Base-by-base conservation (phyloP, 1,140 invertebrate species). In the Stratiolaelaps scimitus region DNA sequence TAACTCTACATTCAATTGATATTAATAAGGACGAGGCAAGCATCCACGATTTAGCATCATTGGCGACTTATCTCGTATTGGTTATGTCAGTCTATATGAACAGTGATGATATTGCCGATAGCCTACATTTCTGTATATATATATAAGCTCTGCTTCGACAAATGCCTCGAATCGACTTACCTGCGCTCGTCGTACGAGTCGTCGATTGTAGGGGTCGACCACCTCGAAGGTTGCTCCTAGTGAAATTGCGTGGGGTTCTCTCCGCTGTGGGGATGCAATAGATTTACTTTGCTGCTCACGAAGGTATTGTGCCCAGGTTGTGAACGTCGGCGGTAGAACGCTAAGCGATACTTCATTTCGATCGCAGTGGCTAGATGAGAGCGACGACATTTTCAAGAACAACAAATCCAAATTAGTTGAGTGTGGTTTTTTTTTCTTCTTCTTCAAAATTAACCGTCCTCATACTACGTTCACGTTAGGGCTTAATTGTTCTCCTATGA, bases 361-460 rank as follows among this genome's bases (percentile, higher is more conserved):
- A 20, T 48, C 47, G 26, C 47, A 48, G 15, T 48, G 47, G 47
- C 47, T 48, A 15, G 26, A 48, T 48, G 4, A 48, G 47, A 48
- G 15, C 44, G 44, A 45, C n/a, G 44, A 45, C 13, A 45, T 13
- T 45, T 45, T 45, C 13, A 13, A n/a, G 44, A n/a, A n/a, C n/a
- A n/a, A n/a, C n/a, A n/a, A n/a, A n/a, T n/a, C n/a, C n/a, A n/a
- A n/a, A n/a, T n/a, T n/a, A n/a, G n/a, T n/a, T n/a, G n/a, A n/a
- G n/a, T n/a, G n/a, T n/a, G n/a, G n/a, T n/a, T n/a, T n/a, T n/a
- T n/a, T n/a, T n/a, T n/a, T n/a, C n/a, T n/a, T n/a, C n/a, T n/a
- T n/a, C n/a, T n/a, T n/a, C n/a, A n/a, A n/a, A n/a, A n/a, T n/a
- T n/a, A n/a, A n/a, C n/a, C n/a, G n/a, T n/a, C n/a, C n/a, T n/a